Percentiles rank a stretch among this genome's conserved stretches.
phyloP scores from a whole-genome alignment of 2,888 invertebrate genomes.

The Dyspetes luteomarginatus region DNA sequence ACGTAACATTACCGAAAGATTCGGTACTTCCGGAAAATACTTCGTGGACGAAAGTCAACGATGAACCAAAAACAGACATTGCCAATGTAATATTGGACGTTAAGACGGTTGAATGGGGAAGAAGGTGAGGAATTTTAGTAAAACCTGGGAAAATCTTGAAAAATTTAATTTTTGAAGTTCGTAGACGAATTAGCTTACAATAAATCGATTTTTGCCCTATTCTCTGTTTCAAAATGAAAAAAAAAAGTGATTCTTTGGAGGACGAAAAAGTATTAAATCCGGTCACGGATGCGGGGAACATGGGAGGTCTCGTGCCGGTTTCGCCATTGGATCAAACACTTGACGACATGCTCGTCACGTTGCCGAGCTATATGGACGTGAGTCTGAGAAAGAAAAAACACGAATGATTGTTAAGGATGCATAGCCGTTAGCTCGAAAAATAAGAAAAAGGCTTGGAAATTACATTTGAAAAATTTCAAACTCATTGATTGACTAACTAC shows the following conservation, averaged over 20 bases:
- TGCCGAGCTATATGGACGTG: conserved; percentile 82
- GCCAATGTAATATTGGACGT: conserved; percentile 66
- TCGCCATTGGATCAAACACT: conserved; percentile 80
- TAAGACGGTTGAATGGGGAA: conserved; percentile 72
- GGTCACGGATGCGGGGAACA: conserved; percentile 77
- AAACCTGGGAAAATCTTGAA: background rate
- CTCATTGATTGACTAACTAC: no score
- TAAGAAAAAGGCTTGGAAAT: background rate
- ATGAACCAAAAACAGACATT: conserved; percentile 63
- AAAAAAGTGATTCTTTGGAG: conserved; percentile 68
- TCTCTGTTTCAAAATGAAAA: no score
- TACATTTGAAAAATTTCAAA: background rate
- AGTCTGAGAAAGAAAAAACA: conserved; percentile 53
- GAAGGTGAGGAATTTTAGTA: conserved; percentile 68
- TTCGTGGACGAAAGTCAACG: conserved; percentile 7
- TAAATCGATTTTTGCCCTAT: no score
- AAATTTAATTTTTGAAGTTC: background rate
- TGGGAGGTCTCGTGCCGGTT: conserved; percentile 80
- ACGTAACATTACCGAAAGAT: conserved; percentile 78
- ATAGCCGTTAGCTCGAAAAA: no score
- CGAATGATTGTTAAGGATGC: background rate
- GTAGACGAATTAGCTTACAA: no score
- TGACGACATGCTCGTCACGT: conserved; percentile 78
- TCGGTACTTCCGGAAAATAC: conserved; percentile 81
- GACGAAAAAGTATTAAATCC: conserved; percentile 81